Conservation (phyloP, 2,888 invertebrate species). For the Tubulanus polymorphus region DNA sequence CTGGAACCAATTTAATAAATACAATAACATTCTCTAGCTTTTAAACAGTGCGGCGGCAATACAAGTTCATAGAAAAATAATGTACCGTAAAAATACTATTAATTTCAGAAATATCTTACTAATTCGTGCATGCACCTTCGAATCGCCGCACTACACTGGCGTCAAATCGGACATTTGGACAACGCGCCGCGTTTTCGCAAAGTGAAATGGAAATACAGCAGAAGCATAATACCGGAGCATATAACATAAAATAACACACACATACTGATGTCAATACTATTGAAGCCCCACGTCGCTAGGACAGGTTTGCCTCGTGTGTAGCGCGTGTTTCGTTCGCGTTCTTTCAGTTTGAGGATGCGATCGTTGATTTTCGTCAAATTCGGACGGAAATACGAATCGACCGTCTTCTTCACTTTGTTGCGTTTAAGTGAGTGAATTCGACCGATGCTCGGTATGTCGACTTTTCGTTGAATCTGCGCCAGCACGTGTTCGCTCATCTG, state of each 20-base stretch:
- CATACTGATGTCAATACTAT: conserved; percentile 37
- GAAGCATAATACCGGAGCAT: conserved; percentile 32
- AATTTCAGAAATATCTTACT: too few species aligned
- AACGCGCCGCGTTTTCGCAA: too few species aligned
- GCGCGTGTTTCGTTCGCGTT: neutral
- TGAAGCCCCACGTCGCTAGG: conserved; percentile 25
- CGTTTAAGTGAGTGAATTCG: too few species aligned
- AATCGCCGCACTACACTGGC: too few species aligned
- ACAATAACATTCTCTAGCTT: too few species aligned
- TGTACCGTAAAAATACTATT: too few species aligned
- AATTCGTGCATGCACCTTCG: too few species aligned
- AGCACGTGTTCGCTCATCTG: neutral
- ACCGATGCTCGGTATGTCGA: conserved; percentile 31
- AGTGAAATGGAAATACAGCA: conserved; percentile 44
- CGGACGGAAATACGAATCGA: neutral
- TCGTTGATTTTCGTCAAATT: neutral
- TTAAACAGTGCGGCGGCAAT: too few species aligned
- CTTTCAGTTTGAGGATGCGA: neutral
- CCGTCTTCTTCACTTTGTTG: neutral
- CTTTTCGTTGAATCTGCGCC: conserved; percentile 22
- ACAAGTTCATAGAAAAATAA: too few species aligned
- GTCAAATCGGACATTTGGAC: too few species aligned
- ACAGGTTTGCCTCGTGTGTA: neutral
- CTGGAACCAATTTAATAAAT: too few species aligned
- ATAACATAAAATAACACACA: conserved; percentile 43